Conservation (phyloP, 2,797 vertebrate genomes). For the Darevskia mixta region DNA sequence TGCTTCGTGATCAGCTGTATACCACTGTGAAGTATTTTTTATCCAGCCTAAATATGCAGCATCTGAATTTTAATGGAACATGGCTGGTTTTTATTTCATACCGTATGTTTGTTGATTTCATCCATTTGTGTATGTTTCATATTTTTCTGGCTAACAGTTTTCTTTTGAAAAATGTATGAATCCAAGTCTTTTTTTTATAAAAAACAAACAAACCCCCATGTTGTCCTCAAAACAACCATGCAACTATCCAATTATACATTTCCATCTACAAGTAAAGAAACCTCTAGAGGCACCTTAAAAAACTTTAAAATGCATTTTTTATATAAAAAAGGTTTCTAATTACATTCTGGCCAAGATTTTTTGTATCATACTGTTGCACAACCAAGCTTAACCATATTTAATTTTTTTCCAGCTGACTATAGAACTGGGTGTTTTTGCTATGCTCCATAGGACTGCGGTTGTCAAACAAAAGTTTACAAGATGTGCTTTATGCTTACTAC, state of each 20-base stretch:
- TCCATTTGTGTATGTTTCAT: slow-evolving; percentile 60
- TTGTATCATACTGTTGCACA: slow-evolving; percentile 38
- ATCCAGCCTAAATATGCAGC: slow-evolving; percentile 17
- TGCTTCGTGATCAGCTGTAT: slow-evolving; percentile 66
- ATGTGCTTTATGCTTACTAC: slow-evolving; percentile 55
- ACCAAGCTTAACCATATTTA: neutral
- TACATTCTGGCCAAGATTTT: slow-evolving; percentile 30
- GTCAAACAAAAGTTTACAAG: slow-evolving; percentile 57
- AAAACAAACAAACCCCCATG: neutral
- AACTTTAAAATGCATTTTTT: slow-evolving; percentile 11
- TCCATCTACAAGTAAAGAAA: slow-evolving; percentile 7
- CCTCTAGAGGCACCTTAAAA: slow-evolving; percentile 4
- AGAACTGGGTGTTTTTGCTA: slow-evolving; percentile 57
- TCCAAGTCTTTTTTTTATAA: slow-evolving; percentile 23
- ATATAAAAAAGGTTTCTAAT: slow-evolving; percentile 20
- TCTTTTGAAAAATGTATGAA: slow-evolving; percentile 13
- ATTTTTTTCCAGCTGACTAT: slow-evolving; percentile 38
- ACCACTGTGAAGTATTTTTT: slow-evolving; percentile 80
- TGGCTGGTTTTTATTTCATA: slow-evolving; percentile 57
- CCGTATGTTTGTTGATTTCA: slow-evolving; percentile 56
- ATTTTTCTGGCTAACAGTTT: slow-evolving; percentile 19
- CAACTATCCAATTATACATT: slow-evolving; percentile 11
- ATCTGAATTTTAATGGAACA: slow-evolving; percentile 62
- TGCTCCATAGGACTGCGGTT: slow-evolving; percentile 39
- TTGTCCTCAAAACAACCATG: slow-evolving; percentile 23